Base-by-base conservation (phyloP, 1,140 invertebrate species). In the Drosophila willistoni region DNA sequence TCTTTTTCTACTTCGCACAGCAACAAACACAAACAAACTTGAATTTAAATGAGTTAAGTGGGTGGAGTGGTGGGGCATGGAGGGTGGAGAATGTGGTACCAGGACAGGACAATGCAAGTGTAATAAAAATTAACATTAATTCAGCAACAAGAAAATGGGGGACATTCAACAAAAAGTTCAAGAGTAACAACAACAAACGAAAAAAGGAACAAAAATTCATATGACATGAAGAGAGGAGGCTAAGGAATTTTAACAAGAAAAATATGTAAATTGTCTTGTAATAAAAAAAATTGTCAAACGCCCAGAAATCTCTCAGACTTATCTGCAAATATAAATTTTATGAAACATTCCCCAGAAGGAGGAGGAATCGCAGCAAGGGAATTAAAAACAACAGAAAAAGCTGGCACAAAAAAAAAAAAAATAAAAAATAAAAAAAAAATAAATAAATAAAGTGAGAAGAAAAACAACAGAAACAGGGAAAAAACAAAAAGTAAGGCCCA, bases 251-350 rank as follows among this genome's bases (percentile, higher is more conserved):
- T 89, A 84, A 89, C 78, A 84, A 90, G 87, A 51, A 76, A 85
- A 91, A 89, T 85, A 90, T 90, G 89, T 85, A 89, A 90, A 90
- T 90, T 89, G 78, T 90, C 72, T 74, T 81, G 84, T 91, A 90
- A 90, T 91, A 90, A 90, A 86, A 90, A 82, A 51, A 51, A 51
- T 51, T 82, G 75, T 89, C 73, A 72, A 59, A 65, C 36, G 17
- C 59, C 51, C 60, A 33, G 62, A n/a, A 39, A 34, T 44, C 73
- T 55, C 44, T 34, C 62, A 54, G 65, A 64, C 71, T 80, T 84
- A 87, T 81, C 83, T 79, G 73, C 75, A 81, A 89, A 81, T 81
- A 91, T 85, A 91, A 83, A 91, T 90, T 91, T 91, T 82, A 89
- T 90, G 79, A 90, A 91, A 85, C 89, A 91, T 82, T 84, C 81